phyloP scores from a whole-genome alignment of 2,797 vertebrate genomes.

The Manis pentadactyla region DNA sequence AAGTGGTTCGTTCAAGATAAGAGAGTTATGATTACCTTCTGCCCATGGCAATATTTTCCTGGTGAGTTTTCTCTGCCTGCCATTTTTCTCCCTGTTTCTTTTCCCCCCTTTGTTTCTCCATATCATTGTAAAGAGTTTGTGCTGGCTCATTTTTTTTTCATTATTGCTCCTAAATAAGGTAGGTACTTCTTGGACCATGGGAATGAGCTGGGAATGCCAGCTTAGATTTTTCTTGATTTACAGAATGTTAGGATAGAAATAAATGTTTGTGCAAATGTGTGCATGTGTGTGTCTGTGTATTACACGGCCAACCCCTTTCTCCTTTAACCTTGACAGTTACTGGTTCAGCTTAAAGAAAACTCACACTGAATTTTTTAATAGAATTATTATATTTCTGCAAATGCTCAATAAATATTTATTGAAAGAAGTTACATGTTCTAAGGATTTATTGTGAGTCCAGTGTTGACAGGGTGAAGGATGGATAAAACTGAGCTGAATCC shows the following conservation, averaged over 20 bases:
- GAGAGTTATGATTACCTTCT: background rate
- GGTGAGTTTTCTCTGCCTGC: background rate
- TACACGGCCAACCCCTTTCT: background rate
- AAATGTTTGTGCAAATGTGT: background rate
- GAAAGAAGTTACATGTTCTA: too few relatives aligned
- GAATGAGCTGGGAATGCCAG: background rate
- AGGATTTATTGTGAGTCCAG: too few relatives aligned
- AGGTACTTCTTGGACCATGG: background rate
- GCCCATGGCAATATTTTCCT: background rate
- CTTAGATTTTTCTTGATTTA: background rate
- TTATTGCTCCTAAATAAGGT: background rate
- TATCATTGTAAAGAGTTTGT: background rate
- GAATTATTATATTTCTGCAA: too few relatives aligned
- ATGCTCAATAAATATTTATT: too few relatives aligned
- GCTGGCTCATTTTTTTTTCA: background rate
- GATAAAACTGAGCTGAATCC: too few relatives aligned
- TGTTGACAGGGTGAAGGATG: too few relatives aligned
- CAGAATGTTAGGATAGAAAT: background rate
- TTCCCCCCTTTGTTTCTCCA: background rate
- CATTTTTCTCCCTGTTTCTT: background rate
- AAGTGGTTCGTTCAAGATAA: background rate
- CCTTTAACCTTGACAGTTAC: background rate
- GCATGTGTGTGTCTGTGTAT: background rate
- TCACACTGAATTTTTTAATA: too few relatives aligned
- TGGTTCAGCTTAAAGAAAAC: background rate